Evolutionary conservation across 2,888 invertebrate genomes (phyloP), one percentile per base, ranked within the genome.

Genomic region (Platynereis dumerilii): DNA sequence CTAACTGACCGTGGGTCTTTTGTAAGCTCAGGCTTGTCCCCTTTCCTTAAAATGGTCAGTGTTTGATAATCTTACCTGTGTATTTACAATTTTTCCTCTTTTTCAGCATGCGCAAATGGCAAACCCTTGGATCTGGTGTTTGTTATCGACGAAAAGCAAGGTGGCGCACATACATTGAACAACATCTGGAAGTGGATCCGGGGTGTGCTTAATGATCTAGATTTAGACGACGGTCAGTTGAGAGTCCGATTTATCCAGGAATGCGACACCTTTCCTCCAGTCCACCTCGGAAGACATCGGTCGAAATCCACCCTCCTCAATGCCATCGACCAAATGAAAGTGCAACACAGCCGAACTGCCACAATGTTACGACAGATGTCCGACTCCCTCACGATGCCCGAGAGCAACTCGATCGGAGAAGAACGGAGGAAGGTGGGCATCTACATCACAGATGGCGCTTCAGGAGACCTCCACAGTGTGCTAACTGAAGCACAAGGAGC

Each of bases 211-310:
- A 27, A 57, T 17, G 39, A 48, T 22, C 39, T 70, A 3, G 61
- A 70, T 59, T 56, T 68, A 45, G 45, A 27, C 24, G 60, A 68
- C 27, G 64, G 53, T 42, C 48, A 58, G 2, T 34, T 66, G n/a
- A 65, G 66, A 2, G 62, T 70, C 20, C 58, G 58, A 42, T 70
- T 70, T 66, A 53, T 70, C 44, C 60, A 68, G 45, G 63, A 65
- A 22, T 70, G 70, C 53, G 39, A 45, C 22, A 45, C 28, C 27
- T 29, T 62, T 17, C 65, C 68, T 15, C 54, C 29, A 29, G 27
- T 67, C 22, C 28, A 52, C 48, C 58, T 64, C n/a, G 64, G 58
- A 20, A 12, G 22, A n/a, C 60, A 54, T 64, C 27, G 12, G 44
- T 59, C 59, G 42, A 67, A 67, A 45, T 29, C 60, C 22, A 53